These are phyloP conservation scores for Peromyscus attwateri DNA, from an alignment of 2,797 vertebrate species.

Conservation along the genomic window DNA sequence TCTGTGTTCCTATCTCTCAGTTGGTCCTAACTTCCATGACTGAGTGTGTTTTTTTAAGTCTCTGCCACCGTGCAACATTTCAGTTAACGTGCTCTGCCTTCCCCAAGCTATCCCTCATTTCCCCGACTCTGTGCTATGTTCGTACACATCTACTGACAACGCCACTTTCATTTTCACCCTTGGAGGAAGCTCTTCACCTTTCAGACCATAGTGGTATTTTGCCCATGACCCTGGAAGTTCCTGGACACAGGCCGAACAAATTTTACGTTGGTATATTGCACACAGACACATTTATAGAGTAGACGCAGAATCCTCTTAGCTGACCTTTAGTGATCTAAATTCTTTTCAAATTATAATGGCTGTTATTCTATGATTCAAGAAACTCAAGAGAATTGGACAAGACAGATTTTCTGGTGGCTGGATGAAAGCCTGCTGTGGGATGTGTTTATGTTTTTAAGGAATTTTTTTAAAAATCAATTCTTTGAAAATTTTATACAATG, in stretches of 20 bases:
- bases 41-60: background rate
- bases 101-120: background rate
- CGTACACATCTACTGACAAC: fast-evolving
- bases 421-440: background rate
- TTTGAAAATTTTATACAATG: background rate
- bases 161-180: background rate
- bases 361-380: background rate
- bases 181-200: background rate
- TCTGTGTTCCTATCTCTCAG: background rate
- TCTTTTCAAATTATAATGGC: conserved; percentile 32
- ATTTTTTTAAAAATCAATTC: background rate
- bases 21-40: background rate
- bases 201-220: conserved; percentile 5
- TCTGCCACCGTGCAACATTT: background rate
- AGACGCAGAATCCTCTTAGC: background rate
- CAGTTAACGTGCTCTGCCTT: background rate
- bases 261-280: background rate
- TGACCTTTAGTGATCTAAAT: conserved; percentile 2
- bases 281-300: background rate
- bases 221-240: background rate
- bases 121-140: background rate
- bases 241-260: background rate
- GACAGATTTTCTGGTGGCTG: background rate
- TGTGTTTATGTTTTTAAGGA: background rate
- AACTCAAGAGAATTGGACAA: background rate